Evolutionary conservation across 2,888 invertebrate genomes (phyloP), one percentile per base, ranked within the genome.

Genomic region (Aphidoletes aphidimyza): DNA sequence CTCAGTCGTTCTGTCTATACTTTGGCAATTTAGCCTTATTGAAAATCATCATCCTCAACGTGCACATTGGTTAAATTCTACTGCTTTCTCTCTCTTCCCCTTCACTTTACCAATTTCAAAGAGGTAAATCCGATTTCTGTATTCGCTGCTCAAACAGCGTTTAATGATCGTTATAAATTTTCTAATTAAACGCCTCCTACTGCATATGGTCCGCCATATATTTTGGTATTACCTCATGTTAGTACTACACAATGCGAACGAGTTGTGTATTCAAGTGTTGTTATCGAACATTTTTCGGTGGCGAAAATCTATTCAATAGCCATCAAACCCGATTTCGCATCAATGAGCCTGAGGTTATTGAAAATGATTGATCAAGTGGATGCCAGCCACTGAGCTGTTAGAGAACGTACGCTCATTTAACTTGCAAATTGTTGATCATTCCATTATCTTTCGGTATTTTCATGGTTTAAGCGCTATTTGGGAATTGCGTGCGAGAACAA

Each of bases 141-240:
- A 11, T 30, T 69, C 69, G 69, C 30, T 30, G 34, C 30, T 69
- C 69, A 69, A 69, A 30, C 69, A 69, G 22, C 54, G 22, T 0
- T 30, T 69, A 69, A 69, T 30, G 69, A 69, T 69, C 34, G 69
- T 69, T 69, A 69, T 69, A 69, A 69, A 69, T 69, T 30, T 69
- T 69, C 30, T 69, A 26, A 69, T 69, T 69, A 69, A 69, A 34
- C 30, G 69, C 69, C 69, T 69, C 34, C n/a, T 34, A 1, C 14
- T 69, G 30, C 14, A 69, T 69, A 34, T 69, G 34, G n/a, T n/a
- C 69, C 6, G 22, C 30, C 69, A 17, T 2, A 69, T 14, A 30
- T 30, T 69, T 69, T 30, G n/a, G n/a, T n/a, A 69, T 69, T 69
- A 26, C n/a, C 5, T 54, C 54, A n/a, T n/a, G n/a, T n/a, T n/a